Base-by-base conservation (phyloP, 2,113 vertebrate species). In the Periophthalmus modestus region DNA sequence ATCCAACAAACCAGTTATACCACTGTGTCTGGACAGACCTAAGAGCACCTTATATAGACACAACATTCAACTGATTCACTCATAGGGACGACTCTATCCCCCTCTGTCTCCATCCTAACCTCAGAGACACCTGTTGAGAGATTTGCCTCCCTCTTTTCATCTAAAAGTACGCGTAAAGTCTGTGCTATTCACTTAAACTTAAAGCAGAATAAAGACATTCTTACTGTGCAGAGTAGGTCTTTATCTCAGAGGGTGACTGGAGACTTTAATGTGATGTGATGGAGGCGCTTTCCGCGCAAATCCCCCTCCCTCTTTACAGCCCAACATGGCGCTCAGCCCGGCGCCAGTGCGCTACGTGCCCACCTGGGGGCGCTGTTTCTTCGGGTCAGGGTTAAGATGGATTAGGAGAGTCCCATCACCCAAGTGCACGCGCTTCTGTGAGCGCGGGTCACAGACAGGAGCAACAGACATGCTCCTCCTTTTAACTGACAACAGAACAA, bases 71-170 rank as follows among this genome's bases (percentile, higher is more conserved):
- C 19, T 10, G 24, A 13, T 57, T 57, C 13, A 24, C 14, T 58
- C 6, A 58, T n/a, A n/a, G n/a, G n/a, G n/a, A n/a, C n/a, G n/a
- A n/a, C n/a, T n/a, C n/a, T n/a, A n/a, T n/a, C n/a, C n/a, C n/a
- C n/a, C n/a, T n/a, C n/a, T n/a, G n/a, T n/a, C n/a, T 55, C 28
- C 65, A 16, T 73, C 43, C 76, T 84, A 90, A 92, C 91, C 89
- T 87, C 62, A 47, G 73, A 73, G 83, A 89, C 93, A 93, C 92
- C 91, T 93, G 93, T 92, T 93, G 91, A 21, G 71, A 79, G 82
- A 89, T 91, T 85, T 82, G 52, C 62, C 69, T 80, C 72, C 15
- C 58, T 1, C 7, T 2, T 21, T 15, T 15, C 47, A 16, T 16
- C 48, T 18, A 7, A 55, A 55, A 55, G 52, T 54, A n/a, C 50